These are phyloP conservation scores for Pammene fasciana DNA, from an alignment of 2,888 invertebrate genomes.

Conservation along the genomic window DNA sequence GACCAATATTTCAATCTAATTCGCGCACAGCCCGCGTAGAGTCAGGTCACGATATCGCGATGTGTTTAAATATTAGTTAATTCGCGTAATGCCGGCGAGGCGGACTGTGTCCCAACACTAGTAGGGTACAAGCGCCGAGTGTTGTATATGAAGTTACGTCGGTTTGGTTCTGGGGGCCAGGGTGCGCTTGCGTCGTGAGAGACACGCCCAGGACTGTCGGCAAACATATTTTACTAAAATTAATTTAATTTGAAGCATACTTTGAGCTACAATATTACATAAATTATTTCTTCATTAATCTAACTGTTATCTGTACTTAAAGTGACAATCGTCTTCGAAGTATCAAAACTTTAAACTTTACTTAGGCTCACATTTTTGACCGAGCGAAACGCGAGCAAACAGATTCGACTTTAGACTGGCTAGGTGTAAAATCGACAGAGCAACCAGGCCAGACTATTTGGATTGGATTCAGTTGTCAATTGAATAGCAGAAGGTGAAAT, in stretches of 20 bases:
- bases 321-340: not conserved
- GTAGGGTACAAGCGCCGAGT: not conserved
- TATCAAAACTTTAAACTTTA: no score
- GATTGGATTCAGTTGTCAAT: no score
- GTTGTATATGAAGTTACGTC: not conserved
- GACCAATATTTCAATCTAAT: not conserved
- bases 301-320: no score
- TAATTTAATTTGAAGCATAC: not conserved
- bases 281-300: no score
- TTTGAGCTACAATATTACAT: no score
- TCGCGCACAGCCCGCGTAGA: slow-evolving; percentile 15
- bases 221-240: not conserved
- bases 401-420: no score
- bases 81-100: slow-evolving; percentile 57
- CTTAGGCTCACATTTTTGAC: no score
- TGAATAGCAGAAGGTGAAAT: no score
- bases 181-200: slow-evolving; percentile 48
- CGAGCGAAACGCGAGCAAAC: no score
- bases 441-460: no score
- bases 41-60: slow-evolving; percentile 38
- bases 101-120: slow-evolving; percentile 53
- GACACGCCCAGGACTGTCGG: slow-evolving; percentile 41
- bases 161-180: not conserved
- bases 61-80: slow-evolving; percentile 77
- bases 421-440: no score